Base-by-base conservation (phyloP, 2,113 vertebrate species). In the Cacatua alba region DNA sequence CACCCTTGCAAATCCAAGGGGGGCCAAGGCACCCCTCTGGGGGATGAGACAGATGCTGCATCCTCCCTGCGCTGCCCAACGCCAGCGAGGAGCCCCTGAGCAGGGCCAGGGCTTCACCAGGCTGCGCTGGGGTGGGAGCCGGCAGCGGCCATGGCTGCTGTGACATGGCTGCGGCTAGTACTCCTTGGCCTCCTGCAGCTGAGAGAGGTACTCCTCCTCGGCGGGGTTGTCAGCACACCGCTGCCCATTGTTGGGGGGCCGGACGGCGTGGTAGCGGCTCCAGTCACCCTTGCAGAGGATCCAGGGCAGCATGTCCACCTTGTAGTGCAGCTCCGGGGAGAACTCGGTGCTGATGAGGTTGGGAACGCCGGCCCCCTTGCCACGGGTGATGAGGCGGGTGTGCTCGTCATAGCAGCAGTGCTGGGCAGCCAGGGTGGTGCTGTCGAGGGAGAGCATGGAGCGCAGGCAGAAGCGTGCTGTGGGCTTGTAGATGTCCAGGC, bases 211-310 rank as follows among this genome's bases (percentile, higher is more conserved):
- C 77, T 99, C 98, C 5, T 98, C 98, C 92, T 99, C 98, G 0
- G 97, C 52, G 6, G 99, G 99, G 97, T 99, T 99, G 92, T 99
- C 98, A 0, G 98, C 95, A 39, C 99, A 99, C 55, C 57, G 97
- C 5, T 96, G 92, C 65, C 99, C 99, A 0, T 99, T 99, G 97
- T 99, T 99, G 91, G 99, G 99, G 13, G 99, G 99, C 44, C 99
- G 97, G 70, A 98, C 97, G 0, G 97, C 97, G 0, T 99, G 99
- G 94, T 99, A 99, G 31, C 98, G 98, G 96, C 99, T 99, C 99
- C 99, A 99, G 98, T 99, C 99, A 0, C 99, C 99, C 91, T 99
- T 99, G 97, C 99, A 99, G 63, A 99, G 98, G 96, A 99, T 99
- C 99, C 99, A 99, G 10, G 99, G 99, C 95, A 99, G 95, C 88